Evolutionary conservation across 2,113 vertebrate genomes (phyloP).

Genomic region (Melanocharis versteri): DNA sequence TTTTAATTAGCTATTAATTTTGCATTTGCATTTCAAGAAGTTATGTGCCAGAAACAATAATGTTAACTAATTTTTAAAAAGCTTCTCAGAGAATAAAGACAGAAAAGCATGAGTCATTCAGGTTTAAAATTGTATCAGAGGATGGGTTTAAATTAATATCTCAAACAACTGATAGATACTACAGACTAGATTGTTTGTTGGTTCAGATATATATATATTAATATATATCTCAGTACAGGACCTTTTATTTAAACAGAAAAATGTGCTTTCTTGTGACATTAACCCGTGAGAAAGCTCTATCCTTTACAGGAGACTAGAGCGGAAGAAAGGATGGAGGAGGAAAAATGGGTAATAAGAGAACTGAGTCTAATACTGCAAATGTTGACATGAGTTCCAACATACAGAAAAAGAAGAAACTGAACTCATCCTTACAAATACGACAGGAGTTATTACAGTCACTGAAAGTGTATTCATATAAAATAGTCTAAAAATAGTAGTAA

Average conservation of each 20-base stretch:
- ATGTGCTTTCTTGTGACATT: not conserved
- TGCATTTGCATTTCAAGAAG: slow-evolving; percentile 15
- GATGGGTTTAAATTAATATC: not conserved
- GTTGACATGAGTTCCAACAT: not conserved
- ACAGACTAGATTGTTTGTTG: not conserved
- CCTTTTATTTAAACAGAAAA: not conserved
- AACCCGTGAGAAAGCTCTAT: not conserved
- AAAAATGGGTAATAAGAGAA: not conserved
- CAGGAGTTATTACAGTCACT: not conserved
- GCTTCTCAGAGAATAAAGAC: not conserved
- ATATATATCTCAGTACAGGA: not conserved
- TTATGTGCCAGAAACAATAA: not conserved
- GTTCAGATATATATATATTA: not conserved
- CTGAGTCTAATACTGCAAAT: not conserved
- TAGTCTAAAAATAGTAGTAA: not conserved
- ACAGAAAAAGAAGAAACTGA: not conserved
- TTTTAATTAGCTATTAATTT: slow-evolving; percentile 33
- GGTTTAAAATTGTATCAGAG: not conserved
- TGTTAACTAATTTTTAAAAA: not conserved
- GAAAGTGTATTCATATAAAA: not conserved
- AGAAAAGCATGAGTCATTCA: not conserved
- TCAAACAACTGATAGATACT: not conserved
- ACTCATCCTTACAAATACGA: not conserved
- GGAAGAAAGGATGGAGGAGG: not conserved
- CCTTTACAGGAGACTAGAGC: not conserved